Percentiles rank a stretch among this genome's conserved stretches.
These are phyloP conservation scores for Cyaniris semiargus DNA, from an alignment of 2,888 invertebrate species.

Conservation along the genomic window DNA sequence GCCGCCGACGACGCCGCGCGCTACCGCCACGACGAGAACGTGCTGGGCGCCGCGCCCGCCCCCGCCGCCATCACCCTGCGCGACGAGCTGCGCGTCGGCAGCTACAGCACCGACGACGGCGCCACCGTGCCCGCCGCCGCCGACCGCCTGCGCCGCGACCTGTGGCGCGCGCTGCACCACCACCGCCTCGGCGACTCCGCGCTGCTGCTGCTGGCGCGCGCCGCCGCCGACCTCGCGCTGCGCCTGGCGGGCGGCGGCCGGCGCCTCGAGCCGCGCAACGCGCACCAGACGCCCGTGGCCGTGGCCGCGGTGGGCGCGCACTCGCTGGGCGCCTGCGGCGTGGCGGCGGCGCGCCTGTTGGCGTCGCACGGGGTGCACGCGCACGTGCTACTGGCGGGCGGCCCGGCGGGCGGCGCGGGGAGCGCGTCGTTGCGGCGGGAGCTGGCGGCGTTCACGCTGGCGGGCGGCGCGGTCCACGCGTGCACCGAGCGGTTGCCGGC, in stretches of 20 bases:
- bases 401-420: conserved; percentile 34
- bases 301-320: conserved; percentile 87
- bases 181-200: conserved; percentile 78
- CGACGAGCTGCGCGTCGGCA: conserved; percentile 74
- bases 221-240: conserved; percentile 89
- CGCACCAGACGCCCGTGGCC: conserved; percentile 92
- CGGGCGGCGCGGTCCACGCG: conserved; percentile 39
- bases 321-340: conserved; percentile 62
- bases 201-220: conserved; percentile 89
- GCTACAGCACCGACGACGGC: conserved; percentile 90
- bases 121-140: conserved; percentile 89
- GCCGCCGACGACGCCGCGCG: conserved; percentile 62
- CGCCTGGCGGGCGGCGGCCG: conserved; percentile 90
- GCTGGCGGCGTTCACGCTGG: conserved; percentile 82
- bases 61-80: conserved; percentile 84
- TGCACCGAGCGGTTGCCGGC: conserved; percentile 45
- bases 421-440: conserved; percentile 75
- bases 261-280: conserved; percentile 90
- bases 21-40: conserved; percentile 93
- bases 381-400: conserved; percentile 40
- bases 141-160: conserved; percentile 82
- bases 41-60: conserved; percentile 70
- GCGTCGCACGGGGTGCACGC: conserved; percentile 88
- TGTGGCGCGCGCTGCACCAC: conserved; percentile 84
- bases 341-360: conserved; percentile 84